phyloP scores from a whole-genome alignment of 2,797 vertebrate species.

The Gouania willdenowi region DNA sequence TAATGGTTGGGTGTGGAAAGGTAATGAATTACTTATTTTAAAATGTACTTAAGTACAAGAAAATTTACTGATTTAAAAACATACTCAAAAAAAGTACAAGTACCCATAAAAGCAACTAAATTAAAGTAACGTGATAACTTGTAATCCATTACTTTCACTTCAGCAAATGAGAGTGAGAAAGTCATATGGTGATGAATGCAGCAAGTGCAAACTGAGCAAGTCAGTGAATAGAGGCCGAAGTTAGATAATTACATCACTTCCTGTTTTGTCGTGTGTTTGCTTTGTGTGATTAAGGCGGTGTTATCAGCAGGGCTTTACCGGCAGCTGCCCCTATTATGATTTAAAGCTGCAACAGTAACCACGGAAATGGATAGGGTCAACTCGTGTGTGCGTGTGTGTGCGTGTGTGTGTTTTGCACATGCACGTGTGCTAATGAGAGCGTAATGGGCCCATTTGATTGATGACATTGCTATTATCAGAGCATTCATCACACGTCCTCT shows the following conservation, averaged over 20 bases:
- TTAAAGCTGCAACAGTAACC: slow-evolving; percentile 69
- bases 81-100: too few species aligned
- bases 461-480: slow-evolving; percentile 70
- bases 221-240: slow-evolving; percentile 24
- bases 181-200: slow-evolving; percentile 9
- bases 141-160: too few species aligned
- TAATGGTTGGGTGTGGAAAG: too few species aligned
- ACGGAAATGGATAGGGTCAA: slow-evolving; percentile 62
- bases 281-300: slow-evolving; percentile 38
- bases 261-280: slow-evolving; percentile 59
- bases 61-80: too few species aligned
- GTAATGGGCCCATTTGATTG: slow-evolving; percentile 68
- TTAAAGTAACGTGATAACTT: too few species aligned
- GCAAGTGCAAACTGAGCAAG: slow-evolving; percentile 19
- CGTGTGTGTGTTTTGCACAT: slow-evolving; percentile 10
- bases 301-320: slow-evolving; percentile 48
- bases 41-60: too few species aligned
- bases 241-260: slow-evolving; percentile 47
- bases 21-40: too few species aligned
- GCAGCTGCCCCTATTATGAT: slow-evolving; percentile 53
- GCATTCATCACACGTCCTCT: slow-evolving; percentile 58
- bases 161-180: not conserved
- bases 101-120: too few species aligned
- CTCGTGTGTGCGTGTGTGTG: slow-evolving; percentile 12
- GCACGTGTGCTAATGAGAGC: slow-evolving; percentile 55